Conservation (phyloP, 1,140 invertebrate genomes). For the Stratiolaelaps scimitus region DNA sequence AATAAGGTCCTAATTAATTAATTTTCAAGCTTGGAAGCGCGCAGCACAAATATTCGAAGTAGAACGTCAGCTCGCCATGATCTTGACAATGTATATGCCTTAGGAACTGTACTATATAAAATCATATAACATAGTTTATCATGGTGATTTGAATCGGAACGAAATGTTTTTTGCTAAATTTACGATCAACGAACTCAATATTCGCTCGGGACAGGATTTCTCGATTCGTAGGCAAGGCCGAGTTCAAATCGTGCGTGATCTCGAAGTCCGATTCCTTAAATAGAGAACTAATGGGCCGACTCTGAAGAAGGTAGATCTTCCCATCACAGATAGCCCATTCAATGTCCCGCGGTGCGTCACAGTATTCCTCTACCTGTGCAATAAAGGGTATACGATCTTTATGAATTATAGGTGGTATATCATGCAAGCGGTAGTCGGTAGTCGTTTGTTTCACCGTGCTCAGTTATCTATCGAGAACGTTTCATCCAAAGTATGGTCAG, state of each 20-base stretch:
- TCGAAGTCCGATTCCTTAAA: not conserved
- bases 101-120: not conserved
- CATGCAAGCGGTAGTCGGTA: not conserved
- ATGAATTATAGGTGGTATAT: not conserved
- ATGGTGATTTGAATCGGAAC: not conserved
- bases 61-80: not conserved
- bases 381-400: not conserved
- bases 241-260: slow-evolving; percentile 1
- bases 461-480: not conserved
- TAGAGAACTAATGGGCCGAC: not conserved
- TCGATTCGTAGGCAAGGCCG: not conserved
- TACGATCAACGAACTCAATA: not conserved
- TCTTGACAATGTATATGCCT: not conserved
- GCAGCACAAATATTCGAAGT: too few species aligned
- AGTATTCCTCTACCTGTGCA: not conserved
- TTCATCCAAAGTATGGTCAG: not conserved
- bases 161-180: not conserved
- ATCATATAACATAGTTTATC: not conserved
- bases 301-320: not conserved
- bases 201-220: not conserved
- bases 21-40: too few species aligned
- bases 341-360: not conserved
- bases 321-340: not conserved
- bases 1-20: too few species aligned
- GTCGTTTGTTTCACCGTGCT: too few species aligned